A percentile compares a stretch with the other conserved stretches of the same genome.
Conservation (phyloP, 1,140 invertebrate species). For the Drosophila erecta region DNA sequence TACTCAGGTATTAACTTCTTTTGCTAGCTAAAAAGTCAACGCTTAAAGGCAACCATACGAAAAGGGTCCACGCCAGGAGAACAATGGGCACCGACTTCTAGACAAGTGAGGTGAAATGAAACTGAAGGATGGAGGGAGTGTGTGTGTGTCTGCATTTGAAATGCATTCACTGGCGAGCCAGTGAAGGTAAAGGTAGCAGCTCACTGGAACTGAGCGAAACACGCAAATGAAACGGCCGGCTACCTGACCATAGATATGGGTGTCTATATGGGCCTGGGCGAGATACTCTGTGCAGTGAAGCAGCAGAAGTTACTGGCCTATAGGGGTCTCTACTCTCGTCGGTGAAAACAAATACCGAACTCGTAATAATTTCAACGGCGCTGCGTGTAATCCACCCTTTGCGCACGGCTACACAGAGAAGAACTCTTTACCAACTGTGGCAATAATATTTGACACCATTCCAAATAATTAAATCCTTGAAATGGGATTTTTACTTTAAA, state of each 20-base stretch:
- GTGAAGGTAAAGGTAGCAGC: constrained; percentile 11
- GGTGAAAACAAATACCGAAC: constrained; percentile 73
- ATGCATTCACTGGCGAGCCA: constrained; percentile 44
- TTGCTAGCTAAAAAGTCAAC: constrained; percentile 31
- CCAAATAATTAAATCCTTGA: too few species aligned
- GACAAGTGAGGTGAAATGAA: constrained; percentile 21
- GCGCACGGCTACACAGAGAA: constrained; percentile 15
- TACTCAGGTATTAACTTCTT: constrained; percentile 1
- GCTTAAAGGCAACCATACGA: constrained; percentile 20
- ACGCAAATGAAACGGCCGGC: constrained; percentile 43
- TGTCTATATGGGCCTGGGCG: constrained; percentile 3
- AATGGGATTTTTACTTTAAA: not conserved
- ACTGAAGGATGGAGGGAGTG: constrained; percentile 41
- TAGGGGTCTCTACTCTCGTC: constrained; percentile 19
- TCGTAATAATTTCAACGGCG: constrained; percentile 65
- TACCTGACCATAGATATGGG: constrained; percentile 39
- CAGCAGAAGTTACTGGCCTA: constrained; percentile 78
- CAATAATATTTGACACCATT: too few species aligned
- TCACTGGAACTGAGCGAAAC: constrained; percentile 35
- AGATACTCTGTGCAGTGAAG: constrained; percentile 62
- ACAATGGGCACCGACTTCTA: constrained; percentile 39
- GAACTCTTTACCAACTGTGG: too few species aligned
- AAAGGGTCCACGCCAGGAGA: constrained; percentile 1
- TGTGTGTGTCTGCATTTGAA: constrained; percentile 43
- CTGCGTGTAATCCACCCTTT: constrained; percentile 72